Percentiles rank a stretch among this genome's conserved stretches.
Evolutionary conservation across 2,888 invertebrate genomes (phyloP).

Genomic region (Sialis lutaria): DNA sequence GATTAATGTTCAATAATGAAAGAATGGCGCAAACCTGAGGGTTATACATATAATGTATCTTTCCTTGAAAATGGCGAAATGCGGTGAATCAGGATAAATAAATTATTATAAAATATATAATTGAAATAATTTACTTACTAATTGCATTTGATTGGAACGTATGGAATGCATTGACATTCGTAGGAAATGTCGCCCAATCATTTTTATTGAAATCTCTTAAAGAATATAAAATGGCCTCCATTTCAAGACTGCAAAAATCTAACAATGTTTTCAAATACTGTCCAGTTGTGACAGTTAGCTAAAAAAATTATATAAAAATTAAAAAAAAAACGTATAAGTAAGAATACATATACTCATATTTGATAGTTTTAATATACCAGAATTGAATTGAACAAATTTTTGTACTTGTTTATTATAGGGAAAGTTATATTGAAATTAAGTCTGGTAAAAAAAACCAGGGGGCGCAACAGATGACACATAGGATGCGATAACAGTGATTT

Average conservation of each 20-base stretch:
- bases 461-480: too few relatives aligned
- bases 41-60: slow-evolving; percentile 1
- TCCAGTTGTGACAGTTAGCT: slow-evolving; percentile 34
- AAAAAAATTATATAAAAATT: too few relatives aligned
- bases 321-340: too few relatives aligned
- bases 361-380: too few relatives aligned
- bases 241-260: slow-evolving; percentile 37
- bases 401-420: too few relatives aligned
- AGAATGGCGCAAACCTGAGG: slow-evolving; percentile 1
- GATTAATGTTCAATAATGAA: neutral
- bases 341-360: too few relatives aligned
- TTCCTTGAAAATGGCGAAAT: neutral
- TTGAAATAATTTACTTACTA: slow-evolving; percentile 33
- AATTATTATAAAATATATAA: neutral
- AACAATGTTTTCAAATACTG: slow-evolving; percentile 54
- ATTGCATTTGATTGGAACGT: slow-evolving; percentile 66
- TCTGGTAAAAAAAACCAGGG: too few relatives aligned
- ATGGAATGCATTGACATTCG: slow-evolving; percentile 67
- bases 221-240: slow-evolving; percentile 31
- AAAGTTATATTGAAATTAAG: too few relatives aligned
- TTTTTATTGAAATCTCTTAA: slow-evolving; percentile 36
- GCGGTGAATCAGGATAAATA: neutral
- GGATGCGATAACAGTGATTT: too few relatives aligned
- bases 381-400: too few relatives aligned
- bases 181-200: slow-evolving; percentile 60